Evolutionary conservation across 1,140 invertebrate species (phyloP).

Genomic region (Ceratosolen solmsi): DNA sequence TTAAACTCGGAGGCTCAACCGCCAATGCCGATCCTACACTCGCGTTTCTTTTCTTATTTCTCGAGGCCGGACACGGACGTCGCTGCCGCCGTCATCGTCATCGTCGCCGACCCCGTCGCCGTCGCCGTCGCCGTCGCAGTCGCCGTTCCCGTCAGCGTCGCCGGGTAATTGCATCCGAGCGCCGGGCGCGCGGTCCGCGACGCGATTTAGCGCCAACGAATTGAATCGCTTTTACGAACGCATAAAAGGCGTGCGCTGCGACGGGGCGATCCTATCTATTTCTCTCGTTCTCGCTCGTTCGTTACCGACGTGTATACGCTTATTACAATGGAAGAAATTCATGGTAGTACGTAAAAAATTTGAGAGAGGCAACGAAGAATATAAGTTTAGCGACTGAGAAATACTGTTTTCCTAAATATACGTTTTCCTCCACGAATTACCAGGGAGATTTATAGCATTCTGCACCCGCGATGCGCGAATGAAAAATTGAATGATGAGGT

Average conservation of each 20-base stretch:
- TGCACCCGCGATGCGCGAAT: slow-evolving; percentile 21
- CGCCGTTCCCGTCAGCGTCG: too few species aligned
- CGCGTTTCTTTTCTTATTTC: slow-evolving; percentile 51
- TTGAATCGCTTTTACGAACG: slow-evolving; percentile 52
- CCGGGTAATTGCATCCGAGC: slow-evolving; percentile 41
- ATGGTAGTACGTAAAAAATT: not conserved
- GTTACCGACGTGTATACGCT: not conserved
- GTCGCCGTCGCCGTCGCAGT: slow-evolving; percentile 31
- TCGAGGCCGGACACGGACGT: slow-evolving; percentile 51
- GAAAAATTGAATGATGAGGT: slow-evolving; percentile 48
- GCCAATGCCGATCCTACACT: slow-evolving; percentile 16
- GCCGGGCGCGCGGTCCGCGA: slow-evolving; percentile 21
- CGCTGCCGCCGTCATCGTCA: slow-evolving; percentile 30
- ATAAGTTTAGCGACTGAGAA: not conserved
- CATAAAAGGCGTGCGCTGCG: slow-evolving; percentile 52
- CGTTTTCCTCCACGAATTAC: slow-evolving; percentile 40
- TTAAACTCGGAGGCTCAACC: slow-evolving; percentile 41
- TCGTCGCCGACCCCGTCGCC: slow-evolving; percentile 52
- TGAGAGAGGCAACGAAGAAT: not conserved
- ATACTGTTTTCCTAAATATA: slow-evolving; percentile 47
- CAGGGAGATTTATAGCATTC: slow-evolving; percentile 11
- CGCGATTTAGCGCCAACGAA: slow-evolving; percentile 49
- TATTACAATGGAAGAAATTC: slow-evolving; percentile 29
- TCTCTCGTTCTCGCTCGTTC: not conserved
- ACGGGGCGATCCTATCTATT: slow-evolving; percentile 38